Conservation (phyloP, 2,113 vertebrate species). For the Pelvicachromis taeniatus region DNA sequence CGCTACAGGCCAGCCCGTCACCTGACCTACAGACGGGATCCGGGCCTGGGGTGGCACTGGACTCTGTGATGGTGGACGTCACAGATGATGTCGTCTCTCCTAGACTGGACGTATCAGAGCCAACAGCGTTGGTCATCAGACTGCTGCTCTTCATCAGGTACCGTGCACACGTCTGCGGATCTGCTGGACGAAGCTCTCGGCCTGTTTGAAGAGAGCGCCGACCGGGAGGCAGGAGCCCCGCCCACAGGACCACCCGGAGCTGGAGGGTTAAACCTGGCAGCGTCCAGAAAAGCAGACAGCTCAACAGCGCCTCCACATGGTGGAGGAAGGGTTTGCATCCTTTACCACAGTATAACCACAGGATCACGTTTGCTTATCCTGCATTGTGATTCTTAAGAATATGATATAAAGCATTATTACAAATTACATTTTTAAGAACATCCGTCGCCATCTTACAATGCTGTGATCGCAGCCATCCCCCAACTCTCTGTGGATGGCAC, state of each 20-base stretch:
- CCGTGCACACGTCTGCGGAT: background rate
- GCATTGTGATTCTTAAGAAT: no score
- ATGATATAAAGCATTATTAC: background rate
- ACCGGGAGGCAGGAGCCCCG: no score
- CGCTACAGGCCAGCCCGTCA: no score
- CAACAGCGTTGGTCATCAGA: background rate
- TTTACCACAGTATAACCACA: rapidly evolving
- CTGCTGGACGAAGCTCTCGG: background rate
- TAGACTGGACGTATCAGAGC: no score
- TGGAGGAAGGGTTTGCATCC: background rate
- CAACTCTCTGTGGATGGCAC: no score
- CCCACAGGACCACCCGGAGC: background rate
- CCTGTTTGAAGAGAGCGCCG: background rate
- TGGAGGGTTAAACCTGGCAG: background rate
- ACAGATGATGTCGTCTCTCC: background rate
- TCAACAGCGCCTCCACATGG: background rate
- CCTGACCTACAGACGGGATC: no score
- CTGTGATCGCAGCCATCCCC: no score
- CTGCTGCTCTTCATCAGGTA: background rate
- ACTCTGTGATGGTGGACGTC: no score
- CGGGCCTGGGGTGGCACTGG: no score
- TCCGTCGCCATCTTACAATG: no score
- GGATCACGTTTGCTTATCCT: background rate
- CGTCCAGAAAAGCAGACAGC: background rate
- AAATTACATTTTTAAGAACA: no score